Conservation (phyloP, 2,888 invertebrate genomes). For the Folsomia manolachei region DNA sequence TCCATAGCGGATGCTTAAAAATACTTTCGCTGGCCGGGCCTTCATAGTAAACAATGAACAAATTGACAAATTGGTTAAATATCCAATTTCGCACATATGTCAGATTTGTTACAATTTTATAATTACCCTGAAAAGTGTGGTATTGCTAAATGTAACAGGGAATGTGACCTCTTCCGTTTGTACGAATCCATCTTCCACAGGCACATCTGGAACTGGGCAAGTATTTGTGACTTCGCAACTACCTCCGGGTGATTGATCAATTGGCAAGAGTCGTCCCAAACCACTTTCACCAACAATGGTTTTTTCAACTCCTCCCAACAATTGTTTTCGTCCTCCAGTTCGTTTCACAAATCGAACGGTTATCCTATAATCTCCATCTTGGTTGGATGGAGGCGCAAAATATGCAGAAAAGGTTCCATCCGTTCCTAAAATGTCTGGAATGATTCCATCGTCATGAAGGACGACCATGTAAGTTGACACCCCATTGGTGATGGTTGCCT, state of each 20-base stretch:
- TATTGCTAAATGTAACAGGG: background rate
- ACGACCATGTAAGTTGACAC: background rate
- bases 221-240: conserved; percentile 17
- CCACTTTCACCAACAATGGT: conserved; percentile 12
- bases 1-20: background rate
- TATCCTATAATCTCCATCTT: conserved; percentile 5
- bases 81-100: too few relatives aligned
- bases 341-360: background rate
- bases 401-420: conserved; percentile 43
- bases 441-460: conserved; percentile 34
- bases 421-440: conserved; percentile 29
- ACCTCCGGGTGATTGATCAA: conserved; percentile 22
- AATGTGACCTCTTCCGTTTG: conserved; percentile 13
- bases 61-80: too few relatives aligned
- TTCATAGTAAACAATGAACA: too few relatives aligned
- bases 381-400: conserved; percentile 28
- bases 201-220: conserved; percentile 9
- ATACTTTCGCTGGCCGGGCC: background rate
- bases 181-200: conserved; percentile 13
- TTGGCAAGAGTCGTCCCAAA: conserved; percentile 22
- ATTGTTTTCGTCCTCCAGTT: background rate
- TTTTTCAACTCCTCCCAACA: too few relatives aligned
- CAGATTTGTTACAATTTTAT: too few relatives aligned
- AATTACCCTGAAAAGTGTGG: background rate
- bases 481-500: background rate